phyloP scores from a whole-genome alignment of 2,113 vertebrate genomes.

The Ctenodactylus gundi region DNA sequence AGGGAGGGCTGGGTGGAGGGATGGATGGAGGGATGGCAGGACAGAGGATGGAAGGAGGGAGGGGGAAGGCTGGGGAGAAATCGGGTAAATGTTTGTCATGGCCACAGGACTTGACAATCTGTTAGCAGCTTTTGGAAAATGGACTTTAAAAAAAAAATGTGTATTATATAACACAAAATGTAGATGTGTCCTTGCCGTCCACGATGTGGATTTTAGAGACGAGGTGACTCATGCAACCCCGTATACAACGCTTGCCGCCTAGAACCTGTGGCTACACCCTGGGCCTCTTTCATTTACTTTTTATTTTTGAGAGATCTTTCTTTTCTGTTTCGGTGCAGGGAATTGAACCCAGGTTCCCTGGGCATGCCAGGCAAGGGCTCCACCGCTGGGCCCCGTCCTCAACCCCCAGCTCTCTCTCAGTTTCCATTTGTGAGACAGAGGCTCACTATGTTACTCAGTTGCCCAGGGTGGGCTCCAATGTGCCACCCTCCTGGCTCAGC shows the following conservation, averaged over 20 bases:
- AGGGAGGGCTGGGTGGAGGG: too few species aligned
- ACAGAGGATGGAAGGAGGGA: not conserved
- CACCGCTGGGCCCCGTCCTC: too few species aligned
- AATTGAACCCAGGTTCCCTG: too few species aligned
- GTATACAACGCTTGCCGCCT: not conserved
- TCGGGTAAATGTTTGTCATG: not conserved
- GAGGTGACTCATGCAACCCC: not conserved
- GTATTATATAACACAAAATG: not conserved
- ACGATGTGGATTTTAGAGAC: not conserved
- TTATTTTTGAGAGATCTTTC: not conserved
- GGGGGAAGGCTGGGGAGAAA: not conserved
- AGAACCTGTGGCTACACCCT: too few species aligned
- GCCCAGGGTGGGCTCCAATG: too few species aligned
- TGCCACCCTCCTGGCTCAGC: too few species aligned
- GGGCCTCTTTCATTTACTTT: not conserved
- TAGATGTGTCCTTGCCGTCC: not conserved
- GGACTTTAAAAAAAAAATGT: too few species aligned
- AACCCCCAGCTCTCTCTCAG: too few species aligned
- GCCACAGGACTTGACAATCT: not conserved
- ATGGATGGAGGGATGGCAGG: not conserved
- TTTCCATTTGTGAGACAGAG: too few species aligned
- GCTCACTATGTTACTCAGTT: too few species aligned
- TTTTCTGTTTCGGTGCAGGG: not conserved
- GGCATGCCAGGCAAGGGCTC: too few species aligned
- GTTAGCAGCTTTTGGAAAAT: not conserved